phyloP scores from a whole-genome alignment of 2,888 invertebrate genomes.

The Pandemis cinnamomeana region DNA sequence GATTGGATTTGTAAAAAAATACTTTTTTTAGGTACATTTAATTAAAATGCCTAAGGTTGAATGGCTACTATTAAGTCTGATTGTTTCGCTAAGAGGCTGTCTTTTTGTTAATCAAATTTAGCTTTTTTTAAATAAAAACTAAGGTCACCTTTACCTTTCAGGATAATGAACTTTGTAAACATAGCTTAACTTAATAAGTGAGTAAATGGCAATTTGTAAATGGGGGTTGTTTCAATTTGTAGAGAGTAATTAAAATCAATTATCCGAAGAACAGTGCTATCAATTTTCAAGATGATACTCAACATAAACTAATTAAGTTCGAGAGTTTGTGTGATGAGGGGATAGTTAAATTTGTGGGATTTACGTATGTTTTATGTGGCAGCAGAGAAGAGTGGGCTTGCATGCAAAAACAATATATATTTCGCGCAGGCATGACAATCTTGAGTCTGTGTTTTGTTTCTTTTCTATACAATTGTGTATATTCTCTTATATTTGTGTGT shows the following conservation, averaged over 20 bases:
- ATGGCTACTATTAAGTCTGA: background rate
- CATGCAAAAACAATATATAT: too few species aligned
- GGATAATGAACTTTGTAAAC: background rate
- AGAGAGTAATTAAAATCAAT: background rate
- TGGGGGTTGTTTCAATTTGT: background rate
- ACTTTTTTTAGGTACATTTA: slow-evolving; percentile 13
- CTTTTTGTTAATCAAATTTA: background rate
- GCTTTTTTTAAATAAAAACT: background rate
- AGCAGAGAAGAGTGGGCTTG: too few species aligned
- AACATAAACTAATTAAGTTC: background rate
- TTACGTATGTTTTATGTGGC: too few species aligned
- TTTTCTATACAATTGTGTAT: too few species aligned
- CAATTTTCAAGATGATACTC: background rate
- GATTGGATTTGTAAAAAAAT: slow-evolving; percentile 32
- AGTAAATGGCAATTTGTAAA: slow-evolving; percentile 5
- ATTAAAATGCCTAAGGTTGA: slow-evolving; percentile 18
- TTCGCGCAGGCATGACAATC: too few species aligned
- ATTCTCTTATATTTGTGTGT: too few species aligned
- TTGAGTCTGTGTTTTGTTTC: too few species aligned
- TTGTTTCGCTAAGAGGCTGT: background rate
- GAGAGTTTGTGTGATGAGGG: too few species aligned
- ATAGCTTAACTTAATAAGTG: background rate
- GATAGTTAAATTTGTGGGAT: too few species aligned
- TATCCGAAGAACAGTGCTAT: background rate
- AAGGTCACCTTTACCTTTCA: background rate